Base-by-base conservation (phyloP, 2,797 vertebrate species). In the Danio choprae region DNA sequence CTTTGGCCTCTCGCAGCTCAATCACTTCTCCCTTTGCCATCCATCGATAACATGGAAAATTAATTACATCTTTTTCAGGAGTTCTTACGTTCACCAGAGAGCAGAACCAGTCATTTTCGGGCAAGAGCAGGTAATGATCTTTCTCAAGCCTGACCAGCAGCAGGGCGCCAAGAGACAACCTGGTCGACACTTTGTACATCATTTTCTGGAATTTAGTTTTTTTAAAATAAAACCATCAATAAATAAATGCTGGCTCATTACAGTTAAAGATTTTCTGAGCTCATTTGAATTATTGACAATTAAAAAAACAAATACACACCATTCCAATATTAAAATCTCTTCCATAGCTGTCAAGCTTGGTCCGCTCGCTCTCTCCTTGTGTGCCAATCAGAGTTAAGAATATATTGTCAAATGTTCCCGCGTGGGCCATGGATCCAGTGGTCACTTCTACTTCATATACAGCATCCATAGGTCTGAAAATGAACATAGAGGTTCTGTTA, bases 31-130 rank as follows among this genome's bases (percentile, higher is more conserved):
- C 86, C 5, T 86, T 86, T 60, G 81, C 86, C 55, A 92, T 58
- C 91, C 92, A 93, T 80, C 86, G 87, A 76, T 92, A 81, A 70
- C 91, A 92, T 63, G 90, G 91, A 72, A 92, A 93, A 70, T 87
- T 76, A 10, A 89, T 15, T 1, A n/a, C 72, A 0, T 90, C 86
- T 18, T 82, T 84, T 6, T 91, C 88, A 0, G 89, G 91, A 4
- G 90, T 88, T 3, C 79, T 92, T 84, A 90, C 88, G 38, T 74
- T 83, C 6, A 92, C 75, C 83, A 86, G 88, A 62, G 88, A 86
- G 76, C 90, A 90, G 87, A 86, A 84, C 89, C 85, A 16, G 79
- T 90, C 86, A 6, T 92, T 73, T 18, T 92, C 90, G 4, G 58
- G 74, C 16, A 88, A 44, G 44, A 62, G 0, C 3, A 65, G 51